phyloP scores from a whole-genome alignment of 2,113 vertebrate genomes.

The Amphiprion percula region DNA sequence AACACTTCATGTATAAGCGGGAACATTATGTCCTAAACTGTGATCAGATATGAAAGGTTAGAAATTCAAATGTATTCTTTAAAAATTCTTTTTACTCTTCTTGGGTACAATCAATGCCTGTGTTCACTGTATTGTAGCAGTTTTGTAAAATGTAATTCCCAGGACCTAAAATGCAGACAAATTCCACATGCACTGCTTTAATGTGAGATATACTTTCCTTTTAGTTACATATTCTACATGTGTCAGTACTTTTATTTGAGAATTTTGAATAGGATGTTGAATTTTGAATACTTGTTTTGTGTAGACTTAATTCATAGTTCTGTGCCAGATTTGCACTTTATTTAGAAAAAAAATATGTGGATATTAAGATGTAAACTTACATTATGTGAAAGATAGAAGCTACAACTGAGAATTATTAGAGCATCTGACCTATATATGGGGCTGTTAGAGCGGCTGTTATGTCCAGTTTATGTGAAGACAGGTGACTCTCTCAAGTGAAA shows the following conservation, averaged over 20 bases:
- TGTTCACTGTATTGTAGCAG: slow-evolving; percentile 2
- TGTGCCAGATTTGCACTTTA: slow-evolving; percentile 87
- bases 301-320: slow-evolving; percentile 53
- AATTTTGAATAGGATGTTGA: slow-evolving; percentile 32
- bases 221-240: slow-evolving; percentile 7
- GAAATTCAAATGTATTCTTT: background rate
- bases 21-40: background rate
- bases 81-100: background rate
- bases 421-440: slow-evolving; percentile 7
- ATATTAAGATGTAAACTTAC: slow-evolving; percentile 28
- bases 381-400: slow-evolving; percentile 19
- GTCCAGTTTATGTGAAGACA: slow-evolving; percentile 35
- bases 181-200: slow-evolving; percentile 68
- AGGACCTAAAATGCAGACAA: slow-evolving; percentile 32
- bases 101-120: slow-evolving; percentile 21
- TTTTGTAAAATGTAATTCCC: slow-evolving; percentile 19
- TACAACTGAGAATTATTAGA: slow-evolving; percentile 4
- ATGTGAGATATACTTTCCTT: slow-evolving; percentile 8
- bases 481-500: slow-evolving; percentile 38
- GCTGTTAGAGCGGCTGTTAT: slow-evolving; percentile 25
- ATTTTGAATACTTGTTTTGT: slow-evolving; percentile 22
- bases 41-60: background rate
- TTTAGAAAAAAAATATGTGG: slow-evolving; percentile 47
- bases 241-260: slow-evolving; percentile 29
- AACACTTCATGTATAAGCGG: background rate